phyloP scores from a whole-genome alignment of 1,140 invertebrate species.

The Brachionus asplanchnoidis region DNA sequence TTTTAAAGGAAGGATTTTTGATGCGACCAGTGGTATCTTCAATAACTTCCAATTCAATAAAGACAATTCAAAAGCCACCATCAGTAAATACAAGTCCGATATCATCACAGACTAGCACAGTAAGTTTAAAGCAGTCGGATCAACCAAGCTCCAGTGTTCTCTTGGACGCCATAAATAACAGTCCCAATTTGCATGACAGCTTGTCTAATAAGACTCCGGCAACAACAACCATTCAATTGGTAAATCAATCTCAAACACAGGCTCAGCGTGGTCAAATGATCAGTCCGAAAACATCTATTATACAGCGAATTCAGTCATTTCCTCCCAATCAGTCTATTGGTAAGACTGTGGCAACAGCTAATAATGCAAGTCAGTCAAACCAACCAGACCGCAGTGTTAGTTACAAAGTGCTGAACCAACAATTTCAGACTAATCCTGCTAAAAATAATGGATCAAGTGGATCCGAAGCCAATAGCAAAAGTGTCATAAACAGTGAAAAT shows the following conservation, averaged over 20 bases:
- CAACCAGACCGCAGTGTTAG: background rate
- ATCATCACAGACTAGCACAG: background rate
- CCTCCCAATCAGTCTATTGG: background rate
- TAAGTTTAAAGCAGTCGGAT: background rate
- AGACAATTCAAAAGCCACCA: background rate
- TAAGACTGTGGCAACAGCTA: background rate
- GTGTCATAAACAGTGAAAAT: background rate
- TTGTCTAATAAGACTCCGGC: background rate
- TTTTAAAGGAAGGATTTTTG: background rate
- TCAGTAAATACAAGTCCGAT: background rate
- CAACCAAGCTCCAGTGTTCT: background rate
- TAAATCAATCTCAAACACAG: background rate
- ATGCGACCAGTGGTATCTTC: background rate
- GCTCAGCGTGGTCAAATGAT: background rate
- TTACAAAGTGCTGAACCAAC: conserved; percentile 8
- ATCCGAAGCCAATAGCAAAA: background rate
- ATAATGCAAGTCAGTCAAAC: background rate
- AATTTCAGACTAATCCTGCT: background rate
- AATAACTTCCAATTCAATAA: background rate
- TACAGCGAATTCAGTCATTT: conserved; percentile 15
- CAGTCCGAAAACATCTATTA: conserved; percentile 18
- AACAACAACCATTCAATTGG: conserved; percentile 4
- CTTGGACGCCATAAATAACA: background rate
- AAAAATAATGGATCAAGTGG: background rate
- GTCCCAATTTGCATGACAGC: background rate